Evolutionary conservation across 2,797 vertebrate species (phyloP).

Genomic region (Acipenser transmontanus): DNA sequence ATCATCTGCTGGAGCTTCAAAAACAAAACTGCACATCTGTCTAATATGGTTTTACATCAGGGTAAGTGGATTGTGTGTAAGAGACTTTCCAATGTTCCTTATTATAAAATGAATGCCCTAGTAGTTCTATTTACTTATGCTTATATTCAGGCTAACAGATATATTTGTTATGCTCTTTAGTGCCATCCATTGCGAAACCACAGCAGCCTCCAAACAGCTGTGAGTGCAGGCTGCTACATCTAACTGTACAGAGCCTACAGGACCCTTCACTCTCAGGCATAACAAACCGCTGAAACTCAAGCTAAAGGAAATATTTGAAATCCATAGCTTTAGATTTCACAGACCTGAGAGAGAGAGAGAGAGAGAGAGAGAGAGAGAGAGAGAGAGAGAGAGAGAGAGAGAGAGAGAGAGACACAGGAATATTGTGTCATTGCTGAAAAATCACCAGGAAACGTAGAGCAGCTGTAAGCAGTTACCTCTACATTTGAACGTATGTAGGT

Average conservation of each 20-base stretch:
- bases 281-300: conserved; percentile 68
- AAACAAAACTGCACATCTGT: too few species aligned
- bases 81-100: too few species aligned
- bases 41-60: too few species aligned
- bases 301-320: conserved; percentile 73
- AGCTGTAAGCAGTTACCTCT: conserved; percentile 51
- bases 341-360: conserved; percentile 23
- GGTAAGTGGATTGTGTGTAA: too few species aligned
- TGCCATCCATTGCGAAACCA: too few species aligned
- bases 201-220: too few species aligned
- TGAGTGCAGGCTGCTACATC: neutral
- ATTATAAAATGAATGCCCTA: too few species aligned
- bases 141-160: too few species aligned
- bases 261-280: conserved; percentile 31
- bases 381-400: conserved; percentile 18
- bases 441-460: conserved; percentile 40
- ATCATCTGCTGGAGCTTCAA: too few species aligned
- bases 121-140: too few species aligned
- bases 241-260: neutral
- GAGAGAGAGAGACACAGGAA: conserved; percentile 30
- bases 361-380: conserved; percentile 33
- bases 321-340: conserved; percentile 56
- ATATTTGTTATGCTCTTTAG: too few species aligned
- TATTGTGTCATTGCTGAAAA: conserved; percentile 13
- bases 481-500: conserved; percentile 15